Base-by-base conservation (phyloP, 2,113 vertebrate species). In the Cryptotis parvus region DNA sequence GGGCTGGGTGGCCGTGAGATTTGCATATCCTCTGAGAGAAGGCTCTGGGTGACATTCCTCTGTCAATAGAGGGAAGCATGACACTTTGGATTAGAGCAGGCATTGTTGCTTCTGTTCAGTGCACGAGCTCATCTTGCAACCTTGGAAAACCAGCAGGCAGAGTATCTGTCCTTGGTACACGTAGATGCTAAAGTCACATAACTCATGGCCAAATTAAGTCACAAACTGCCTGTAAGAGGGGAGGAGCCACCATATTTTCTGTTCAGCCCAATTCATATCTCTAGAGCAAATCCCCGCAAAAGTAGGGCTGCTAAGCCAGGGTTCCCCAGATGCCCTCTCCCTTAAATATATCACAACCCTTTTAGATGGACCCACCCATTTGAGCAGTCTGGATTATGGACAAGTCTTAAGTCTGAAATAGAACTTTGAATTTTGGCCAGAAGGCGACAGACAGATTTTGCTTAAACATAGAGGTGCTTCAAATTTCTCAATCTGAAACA, bases 401-500 rank as follows among this genome's bases (percentile, higher is more conserved):
- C 0, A 0, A 81, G 58, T 61, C 55, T n/a, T 65, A 27, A 4
- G 0, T 80, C 43, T 52, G 43, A 74, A 58, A 37, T 3, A 26
- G n/a, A 41, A 15, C n/a, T 76, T 22, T 5, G 55, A 58, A 0
- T 18, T 33, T 72, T 31, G 39, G 41, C 27, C 11, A 3, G 49
- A n/a, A 52, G 24, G 15, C 18, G 10, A 12, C n/a, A n/a, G n/a
- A n/a, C 29, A 69, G 76, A 43, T 68, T 79, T 55, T 81, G 45
- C 49, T 4, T 43, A 43, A 66, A 20, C 8, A 65, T 85, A 22
- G 37, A 8, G 75, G 61, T 58, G 3, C 41, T 76, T 78, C 2
- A n/a, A 49, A 52, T 63, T 66, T 73, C 55, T 83, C 37, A 82
- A 27, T 55, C 82, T 55, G 43, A 84, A 75, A 29, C 75, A 90